Evolutionary conservation across 2,797 vertebrate species (phyloP), one percentile per base, ranked within the genome.

Genomic region (Melanotaenia parkinsoni): DNA sequence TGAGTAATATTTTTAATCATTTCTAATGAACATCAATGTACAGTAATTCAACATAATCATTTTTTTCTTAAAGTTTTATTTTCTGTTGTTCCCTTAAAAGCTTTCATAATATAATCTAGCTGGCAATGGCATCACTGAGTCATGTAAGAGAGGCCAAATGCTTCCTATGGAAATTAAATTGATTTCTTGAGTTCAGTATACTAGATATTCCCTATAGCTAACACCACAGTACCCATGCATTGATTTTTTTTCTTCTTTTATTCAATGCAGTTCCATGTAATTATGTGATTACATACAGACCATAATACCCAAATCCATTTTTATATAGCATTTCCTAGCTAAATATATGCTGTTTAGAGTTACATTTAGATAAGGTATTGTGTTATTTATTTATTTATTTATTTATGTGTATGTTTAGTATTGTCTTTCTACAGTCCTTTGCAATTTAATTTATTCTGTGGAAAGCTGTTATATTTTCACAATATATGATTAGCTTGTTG

Each of bases 111-210:
- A 81, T 77, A 70, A 82, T 85, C 26, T 32, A 51, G 47, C 50
- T 65, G 72, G 59, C 63, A 62, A 20, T 11, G 18, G 37, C 63
- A 47, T 62, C 70, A 75, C 60, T 58, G 69, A 70, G 66, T 38
- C 63, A 68, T 84, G 80, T 76, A 54, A 79, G 50, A 68, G 47
- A 53, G 69, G 77, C 58, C 76, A 77, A 88, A 78, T 63, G 58
- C 77, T 63, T 84, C 47, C 63, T 60, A 72, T 87, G 83, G 77
- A 90, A 67, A 80, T 28, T 78, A 67, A 89, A 92, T 69, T 43
- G 72, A 90, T 87, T 82, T 79, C 35, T 10, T 37, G 8, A 37
- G 8, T 37, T 4, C 35, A 37, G 4, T n/a, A n/a, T 37, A 9
- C 8, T 50, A 61, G 33, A 66, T 63, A 56, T 71, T 65, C 59